Percentiles rank a stretch among this genome's conserved stretches.
Conservation (phyloP, 2,888 invertebrate genomes). For the Drosophila anceps region DNA sequence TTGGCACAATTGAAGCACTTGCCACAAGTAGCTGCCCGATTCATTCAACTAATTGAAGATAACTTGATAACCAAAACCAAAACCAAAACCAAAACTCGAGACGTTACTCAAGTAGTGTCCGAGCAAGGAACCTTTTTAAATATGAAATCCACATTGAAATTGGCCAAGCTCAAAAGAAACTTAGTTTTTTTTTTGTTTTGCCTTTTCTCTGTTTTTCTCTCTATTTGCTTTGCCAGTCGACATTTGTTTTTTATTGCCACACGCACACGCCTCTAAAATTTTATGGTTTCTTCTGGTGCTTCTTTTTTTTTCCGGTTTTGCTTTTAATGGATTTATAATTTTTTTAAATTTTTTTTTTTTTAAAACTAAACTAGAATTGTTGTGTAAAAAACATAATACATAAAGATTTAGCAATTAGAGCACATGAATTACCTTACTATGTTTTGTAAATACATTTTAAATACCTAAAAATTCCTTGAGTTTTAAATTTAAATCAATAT, state of each 20-base stretch:
- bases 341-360: too few relatives aligned
- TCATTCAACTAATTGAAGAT: constrained; percentile 36
- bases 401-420: too few relatives aligned
- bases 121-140: constrained; percentile 7
- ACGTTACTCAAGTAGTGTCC: constrained; percentile 7
- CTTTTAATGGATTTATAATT: constrained; percentile 47
- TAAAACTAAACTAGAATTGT: too few relatives aligned
- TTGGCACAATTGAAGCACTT: constrained; percentile 53
- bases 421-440: too few relatives aligned
- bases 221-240: constrained; percentile 10
- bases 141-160: constrained; percentile 5
- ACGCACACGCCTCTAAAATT: constrained; percentile 49
- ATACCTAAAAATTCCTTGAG: too few relatives aligned
- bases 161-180: constrained; percentile 1
- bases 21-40: constrained; percentile 17
- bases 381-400: too few relatives aligned
- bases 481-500: too few relatives aligned
- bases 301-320: constrained; percentile 18
- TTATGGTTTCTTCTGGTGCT: constrained; percentile 31
- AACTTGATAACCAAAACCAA: constrained; percentile 24
- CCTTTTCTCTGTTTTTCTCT: constrained; percentile 3
- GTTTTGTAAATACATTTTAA: too few relatives aligned
- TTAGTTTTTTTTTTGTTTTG: constrained; percentile 5
- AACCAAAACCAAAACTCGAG: neutral
- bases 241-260: constrained; percentile 57